Base-by-base conservation (phyloP, 2,888 invertebrate species). In the Rhorus exstirpatorius region DNA sequence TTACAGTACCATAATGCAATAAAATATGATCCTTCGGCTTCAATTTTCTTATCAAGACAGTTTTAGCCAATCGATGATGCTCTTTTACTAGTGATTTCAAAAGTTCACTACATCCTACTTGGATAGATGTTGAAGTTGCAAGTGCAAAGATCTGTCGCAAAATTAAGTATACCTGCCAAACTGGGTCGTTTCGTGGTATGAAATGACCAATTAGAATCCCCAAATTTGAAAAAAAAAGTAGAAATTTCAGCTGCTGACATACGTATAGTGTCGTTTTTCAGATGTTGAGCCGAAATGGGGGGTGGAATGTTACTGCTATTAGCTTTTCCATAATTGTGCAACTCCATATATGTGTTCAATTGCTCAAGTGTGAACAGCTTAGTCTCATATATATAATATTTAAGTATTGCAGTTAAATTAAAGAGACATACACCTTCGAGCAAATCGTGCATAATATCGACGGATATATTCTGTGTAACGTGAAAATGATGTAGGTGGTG, bases 401-500 rank as follows among this genome's bases (percentile, higher is more conserved):
- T 31, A 31, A 31, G 2, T 31, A 31, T 31, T 6, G 31, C 31
- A 31, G 6, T 31, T 6, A 31, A 3, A 38, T 81, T 79, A 26
- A 65, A 76, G 21, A 49, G 60, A 44, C 61, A 72, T 6, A 83
- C 44, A 26, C 80, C 80, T 68, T 78, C 80, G n/a, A 80, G 53
- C 10, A 81, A 53, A 63, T 83, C 84, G 41, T 82, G 81, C 60
- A 79, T 61, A 4, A 74, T 44, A 21, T 82, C 77, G 12, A 79
- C 81, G 12, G 44, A 58, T 12, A 68, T 35, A 55, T 85, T 84
- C 53, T 49, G 35, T 0, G 78, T 46, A 10, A 58, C 61, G 46
- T 83, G 68, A 75, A 60, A 82, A n/a, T 61, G 46, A 1, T 8
- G 6, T 6, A 79, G 10, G 10, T 49, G 26, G 26, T 75, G 26